A percentile compares a stretch with the other conserved stretches of the same genome.
Conservation (phyloP, 1,140 invertebrate genomes). For the Procambarus clarkii region DNA sequence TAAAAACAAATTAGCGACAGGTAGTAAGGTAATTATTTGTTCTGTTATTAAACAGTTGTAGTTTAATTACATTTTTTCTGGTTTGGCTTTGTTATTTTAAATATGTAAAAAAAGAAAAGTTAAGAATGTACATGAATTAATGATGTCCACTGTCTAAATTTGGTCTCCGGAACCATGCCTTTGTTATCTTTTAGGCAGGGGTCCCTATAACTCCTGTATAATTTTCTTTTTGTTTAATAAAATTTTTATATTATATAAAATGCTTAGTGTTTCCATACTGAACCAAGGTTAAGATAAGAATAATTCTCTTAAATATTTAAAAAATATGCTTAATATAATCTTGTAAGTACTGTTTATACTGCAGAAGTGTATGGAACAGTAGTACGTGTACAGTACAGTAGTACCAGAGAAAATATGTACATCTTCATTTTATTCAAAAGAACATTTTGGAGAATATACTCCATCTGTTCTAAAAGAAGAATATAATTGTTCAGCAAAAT, state of each 20-base stretch:
- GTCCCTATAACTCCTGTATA: slow-evolving; percentile 50
- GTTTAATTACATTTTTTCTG: background rate
- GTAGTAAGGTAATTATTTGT: background rate
- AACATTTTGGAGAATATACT: no score
- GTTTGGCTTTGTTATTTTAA: background rate
- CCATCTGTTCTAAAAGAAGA: no score
- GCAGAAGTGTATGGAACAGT: no score
- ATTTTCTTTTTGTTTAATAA: slow-evolving; percentile 62
- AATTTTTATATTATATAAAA: slow-evolving; percentile 61
- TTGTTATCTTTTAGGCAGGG: slow-evolving; percentile 25
- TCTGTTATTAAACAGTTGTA: background rate
- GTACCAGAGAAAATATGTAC: no score
- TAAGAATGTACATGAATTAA: background rate
- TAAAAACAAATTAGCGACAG: background rate
- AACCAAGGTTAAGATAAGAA: background rate
- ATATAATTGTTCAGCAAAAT: no score
- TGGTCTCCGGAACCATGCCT: slow-evolving; percentile 14
- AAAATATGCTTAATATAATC: no score
- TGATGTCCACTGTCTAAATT: background rate
- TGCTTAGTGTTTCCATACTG: slow-evolving; percentile 13
- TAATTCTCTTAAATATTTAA: no score
- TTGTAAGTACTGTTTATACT: no score
- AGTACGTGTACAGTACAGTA: no score
- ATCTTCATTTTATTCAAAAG: no score
- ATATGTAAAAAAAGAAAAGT: no score